These are phyloP conservation scores for Saturnia japonica DNA, from an alignment of 2,888 invertebrate genomes.

Conservation along the genomic window DNA sequence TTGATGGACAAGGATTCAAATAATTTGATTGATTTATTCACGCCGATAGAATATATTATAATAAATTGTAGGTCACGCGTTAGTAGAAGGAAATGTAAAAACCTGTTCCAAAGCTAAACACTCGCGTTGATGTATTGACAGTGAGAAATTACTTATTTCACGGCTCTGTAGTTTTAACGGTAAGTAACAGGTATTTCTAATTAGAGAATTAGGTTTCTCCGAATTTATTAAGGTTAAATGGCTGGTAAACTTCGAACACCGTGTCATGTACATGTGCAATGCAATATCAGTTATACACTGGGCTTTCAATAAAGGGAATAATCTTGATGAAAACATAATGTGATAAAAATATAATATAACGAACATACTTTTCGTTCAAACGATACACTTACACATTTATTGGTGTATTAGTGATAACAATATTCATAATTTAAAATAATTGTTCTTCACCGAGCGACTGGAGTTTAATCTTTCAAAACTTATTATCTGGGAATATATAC, in stretches of 20 bases:
- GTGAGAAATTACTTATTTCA: slow-evolving; percentile 4
- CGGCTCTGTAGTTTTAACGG: background rate
- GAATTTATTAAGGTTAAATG: background rate
- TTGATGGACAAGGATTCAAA: slow-evolving; percentile 28
- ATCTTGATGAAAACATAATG: too few species aligned
- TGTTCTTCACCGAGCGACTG: too few species aligned
- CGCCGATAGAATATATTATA: background rate
- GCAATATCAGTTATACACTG: background rate
- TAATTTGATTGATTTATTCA: slow-evolving; percentile 26
- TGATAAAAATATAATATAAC: too few species aligned
- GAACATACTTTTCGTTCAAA: too few species aligned
- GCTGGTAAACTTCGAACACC: too few species aligned
- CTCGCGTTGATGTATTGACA: slow-evolving; percentile 3
- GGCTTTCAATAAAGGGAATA: background rate
- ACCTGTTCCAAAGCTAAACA: slow-evolving; percentile 4
- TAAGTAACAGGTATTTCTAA: background rate
- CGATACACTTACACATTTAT: too few species aligned
- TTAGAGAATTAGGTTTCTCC: background rate
- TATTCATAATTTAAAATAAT: too few species aligned
- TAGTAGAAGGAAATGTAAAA: slow-evolving; percentile 1
- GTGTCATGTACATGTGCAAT: background rate
- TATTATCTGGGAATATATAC: too few species aligned
- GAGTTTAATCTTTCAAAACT: too few species aligned
- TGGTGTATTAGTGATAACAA: too few species aligned
- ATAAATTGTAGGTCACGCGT: slow-evolving; percentile 10